phyloP scores from a whole-genome alignment of 2,113 vertebrate species.

The Gnathonemus longibarbis region DNA sequence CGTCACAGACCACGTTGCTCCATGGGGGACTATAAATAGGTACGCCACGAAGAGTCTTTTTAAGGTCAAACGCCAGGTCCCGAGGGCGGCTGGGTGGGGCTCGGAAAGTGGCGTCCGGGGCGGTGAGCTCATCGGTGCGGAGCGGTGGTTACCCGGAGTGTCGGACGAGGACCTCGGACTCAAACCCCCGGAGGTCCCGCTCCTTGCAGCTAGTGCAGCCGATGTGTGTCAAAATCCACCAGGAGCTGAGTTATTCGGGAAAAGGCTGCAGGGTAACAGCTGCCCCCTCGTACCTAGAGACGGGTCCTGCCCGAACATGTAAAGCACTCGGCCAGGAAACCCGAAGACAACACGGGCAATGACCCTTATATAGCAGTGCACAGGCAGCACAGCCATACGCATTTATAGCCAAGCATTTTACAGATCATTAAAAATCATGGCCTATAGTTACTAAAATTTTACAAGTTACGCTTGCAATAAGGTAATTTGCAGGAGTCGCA shows the following conservation, averaged over 20 bases:
- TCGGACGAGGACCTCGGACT: not conserved
- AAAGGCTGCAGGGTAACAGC: not conserved
- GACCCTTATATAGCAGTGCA: not conserved
- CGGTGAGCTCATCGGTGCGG: not conserved
- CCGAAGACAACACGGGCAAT: not conserved
- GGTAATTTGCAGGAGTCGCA: not conserved
- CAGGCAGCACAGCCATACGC: not conserved
- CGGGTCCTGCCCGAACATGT: not conserved
- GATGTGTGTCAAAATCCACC: not conserved
- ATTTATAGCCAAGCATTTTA: not conserved
- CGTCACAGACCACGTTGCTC: slow-evolving; percentile 16
- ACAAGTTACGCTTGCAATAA: not conserved
- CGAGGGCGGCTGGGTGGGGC: slow-evolving; percentile 34
- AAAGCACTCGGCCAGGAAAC: not conserved
- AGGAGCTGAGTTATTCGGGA: not conserved
- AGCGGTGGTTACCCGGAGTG: not conserved
- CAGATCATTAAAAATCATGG: not conserved
- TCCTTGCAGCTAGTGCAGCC: not conserved
- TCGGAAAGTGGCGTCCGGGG: not conserved
- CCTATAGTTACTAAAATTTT: not conserved
- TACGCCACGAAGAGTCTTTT: slow-evolving; percentile 46
- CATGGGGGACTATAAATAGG: slow-evolving; percentile 57
- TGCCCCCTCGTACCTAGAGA: not conserved
- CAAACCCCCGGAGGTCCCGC: not conserved
- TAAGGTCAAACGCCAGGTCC: slow-evolving; percentile 46